Conservation (phyloP, 1,140 invertebrate species). For the Nephila pilipes region DNA sequence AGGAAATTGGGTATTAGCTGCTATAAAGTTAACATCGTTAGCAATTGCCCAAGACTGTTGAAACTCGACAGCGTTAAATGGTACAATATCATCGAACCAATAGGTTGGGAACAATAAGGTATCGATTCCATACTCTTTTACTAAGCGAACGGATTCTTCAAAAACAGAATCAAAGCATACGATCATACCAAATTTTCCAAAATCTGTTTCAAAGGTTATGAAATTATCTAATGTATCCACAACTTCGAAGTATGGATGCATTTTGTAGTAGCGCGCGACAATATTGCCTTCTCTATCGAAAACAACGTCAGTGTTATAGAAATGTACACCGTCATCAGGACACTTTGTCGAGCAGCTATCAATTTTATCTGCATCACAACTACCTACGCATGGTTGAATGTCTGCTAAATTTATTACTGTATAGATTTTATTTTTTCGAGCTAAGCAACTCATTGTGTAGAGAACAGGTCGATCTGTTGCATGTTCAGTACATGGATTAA, state of each 20-base stretch:
- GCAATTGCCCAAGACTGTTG: slow-evolving; percentile 84
- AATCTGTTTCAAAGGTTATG: slow-evolving; percentile 84
- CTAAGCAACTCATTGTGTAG: slow-evolving; percentile 53
- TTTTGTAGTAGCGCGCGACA: slow-evolving; percentile 88
- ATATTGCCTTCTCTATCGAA: slow-evolving; percentile 85
- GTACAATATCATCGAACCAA: slow-evolving; percentile 89
- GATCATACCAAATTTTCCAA: slow-evolving; percentile 86
- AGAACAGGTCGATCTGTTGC: not conserved
- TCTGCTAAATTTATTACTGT: slow-evolving; percentile 80
- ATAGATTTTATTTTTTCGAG: slow-evolving; percentile 55
- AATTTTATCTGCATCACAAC: slow-evolving; percentile 1
- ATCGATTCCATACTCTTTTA: slow-evolving; percentile 83
- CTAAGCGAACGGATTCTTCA: slow-evolving; percentile 44
- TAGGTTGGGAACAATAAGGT: slow-evolving; percentile 88
- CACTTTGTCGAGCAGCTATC: slow-evolving; percentile 77
- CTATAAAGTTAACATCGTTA: slow-evolving; percentile 84
- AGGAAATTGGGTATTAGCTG: slow-evolving; percentile 83
- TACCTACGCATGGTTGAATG: not conserved
- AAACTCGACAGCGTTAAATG: slow-evolving; percentile 83
- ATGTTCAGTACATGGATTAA: slow-evolving; percentile 61
- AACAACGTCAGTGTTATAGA: slow-evolving; percentile 90
- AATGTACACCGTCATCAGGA: slow-evolving; percentile 81
- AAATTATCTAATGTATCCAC: slow-evolving; percentile 83
- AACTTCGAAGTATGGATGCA: slow-evolving; percentile 86
- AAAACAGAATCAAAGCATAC: slow-evolving; percentile 88